phyloP scores from a whole-genome alignment of 37 sponge, comb jelly and placozoan genomes.

The Agelas oroides region DNA sequence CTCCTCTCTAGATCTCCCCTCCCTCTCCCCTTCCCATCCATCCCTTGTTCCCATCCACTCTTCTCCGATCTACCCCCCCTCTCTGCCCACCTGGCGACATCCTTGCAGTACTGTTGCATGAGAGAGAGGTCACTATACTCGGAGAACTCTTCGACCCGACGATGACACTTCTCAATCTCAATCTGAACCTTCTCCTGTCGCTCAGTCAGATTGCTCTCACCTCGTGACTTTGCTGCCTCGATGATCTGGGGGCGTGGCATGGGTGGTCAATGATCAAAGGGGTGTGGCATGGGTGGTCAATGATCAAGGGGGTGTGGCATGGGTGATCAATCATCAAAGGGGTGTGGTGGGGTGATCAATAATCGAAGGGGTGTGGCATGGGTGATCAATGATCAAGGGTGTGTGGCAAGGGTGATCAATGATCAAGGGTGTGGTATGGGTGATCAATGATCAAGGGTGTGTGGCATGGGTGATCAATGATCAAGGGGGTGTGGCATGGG shows the following conservation, averaged over 20 bases:
- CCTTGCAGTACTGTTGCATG: constrained; percentile 86
- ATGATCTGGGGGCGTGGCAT: constrained; percentile 55
- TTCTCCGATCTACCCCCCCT: background rate
- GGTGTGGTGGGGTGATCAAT: too few species aligned
- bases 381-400: too few species aligned
- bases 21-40: background rate
- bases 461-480: too few species aligned
- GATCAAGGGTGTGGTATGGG: too few species aligned
- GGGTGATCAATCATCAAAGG: too few species aligned
- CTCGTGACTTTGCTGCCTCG: constrained; percentile 68
- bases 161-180: constrained; percentile 91
- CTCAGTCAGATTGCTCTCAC: constrained; percentile 81
- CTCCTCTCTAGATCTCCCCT: background rate
- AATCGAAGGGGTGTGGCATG: too few species aligned
- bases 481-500: too few species aligned
- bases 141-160: constrained; percentile 87
- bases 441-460: too few species aligned
- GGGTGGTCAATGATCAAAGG: too few species aligned
- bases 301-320: too few species aligned
- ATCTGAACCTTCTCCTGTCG: constrained; percentile 87
- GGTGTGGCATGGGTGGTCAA: too few species aligned
- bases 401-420: too few species aligned
- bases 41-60: constrained; percentile 46
- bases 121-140: constrained; percentile 86
- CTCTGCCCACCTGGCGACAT: constrained; percentile 48